Evolutionary conservation across 2,113 vertebrate genomes (phyloP).

Genomic region (Pantherophis guttatus): DNA sequence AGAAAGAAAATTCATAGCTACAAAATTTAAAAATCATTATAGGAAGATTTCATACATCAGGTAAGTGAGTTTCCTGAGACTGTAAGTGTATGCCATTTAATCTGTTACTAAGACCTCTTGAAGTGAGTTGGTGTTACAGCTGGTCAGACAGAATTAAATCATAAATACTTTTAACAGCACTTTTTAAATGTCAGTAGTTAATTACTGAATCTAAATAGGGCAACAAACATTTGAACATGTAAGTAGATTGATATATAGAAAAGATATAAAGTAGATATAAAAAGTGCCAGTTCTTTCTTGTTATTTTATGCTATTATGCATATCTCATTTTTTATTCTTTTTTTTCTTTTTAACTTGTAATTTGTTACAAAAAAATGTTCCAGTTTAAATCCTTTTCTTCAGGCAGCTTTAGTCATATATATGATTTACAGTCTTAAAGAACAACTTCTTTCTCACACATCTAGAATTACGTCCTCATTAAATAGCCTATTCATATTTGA

Average conservation of each 20-base stretch:
- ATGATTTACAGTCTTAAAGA: background rate
- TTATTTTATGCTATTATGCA: background rate
- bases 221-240: background rate
- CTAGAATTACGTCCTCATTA: background rate
- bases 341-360: background rate
- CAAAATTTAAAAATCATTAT: background rate
- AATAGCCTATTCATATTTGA: background rate
- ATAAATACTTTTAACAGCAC: background rate
- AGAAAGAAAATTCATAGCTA: background rate
- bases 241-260: background rate
- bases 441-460: background rate
- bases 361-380: background rate
- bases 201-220: background rate
- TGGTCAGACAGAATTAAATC: background rate
- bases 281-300: background rate
- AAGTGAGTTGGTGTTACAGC: background rate
- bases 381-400: background rate
- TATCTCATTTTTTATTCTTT: background rate
- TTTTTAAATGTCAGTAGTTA: background rate
- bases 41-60: background rate
- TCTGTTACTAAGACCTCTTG: background rate
- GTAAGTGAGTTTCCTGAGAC: background rate
- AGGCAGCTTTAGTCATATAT: fast-evolving
- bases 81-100: background rate
- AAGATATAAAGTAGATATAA: background rate